Evolutionary conservation across 2,888 invertebrate genomes (phyloP), one percentile per base, ranked within the genome.

Genomic region (Mechanitis messenoides): DNA sequence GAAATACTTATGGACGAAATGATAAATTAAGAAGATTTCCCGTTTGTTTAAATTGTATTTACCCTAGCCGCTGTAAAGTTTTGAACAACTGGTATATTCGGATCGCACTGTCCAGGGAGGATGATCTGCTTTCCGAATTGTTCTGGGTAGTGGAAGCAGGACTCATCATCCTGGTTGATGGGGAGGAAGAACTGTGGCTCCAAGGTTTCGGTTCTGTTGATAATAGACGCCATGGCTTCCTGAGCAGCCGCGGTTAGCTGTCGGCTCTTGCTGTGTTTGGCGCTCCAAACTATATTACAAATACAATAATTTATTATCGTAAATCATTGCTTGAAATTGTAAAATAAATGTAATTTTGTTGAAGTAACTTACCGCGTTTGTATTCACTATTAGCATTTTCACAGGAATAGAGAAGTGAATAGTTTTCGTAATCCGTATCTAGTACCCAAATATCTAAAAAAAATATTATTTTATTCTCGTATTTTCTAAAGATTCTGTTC

Each of bases 121-220:
- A 85, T 74, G 56, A 87, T 73, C 46, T 70, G 74, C 11, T 74
- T 68, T 1, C 76, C 80, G 1, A 73, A 68, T 6, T 70, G 69
- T 2, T 64, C 69, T 0, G 87, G 88, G 65, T 87, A 87, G 71
- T 85, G 77, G 84, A 88, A 88, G 71, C 89, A 90, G 20, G 79
- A 78, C 0, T 45, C 63, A 57, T 82, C 78, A 3, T 63, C 72
- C 68, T 85, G 86, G 65, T 77, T 67, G 0, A 84, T 82, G 0
- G 65, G 12, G 38, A 71, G 66, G 68, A 80, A 87, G 69, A 85
- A 80, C 12, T 80, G 72, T 0, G 68, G 50, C 60, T 78, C 67
- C 0, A 88, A 74, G 0, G 83, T 74, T 11, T 70, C 66, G 65
- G 77, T 83, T 59, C 57, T 62, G 0, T 65, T 65, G 5, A 87